Conservation (phyloP, 2,113 vertebrate genomes). For the Eptesicus fuscus region DNA sequence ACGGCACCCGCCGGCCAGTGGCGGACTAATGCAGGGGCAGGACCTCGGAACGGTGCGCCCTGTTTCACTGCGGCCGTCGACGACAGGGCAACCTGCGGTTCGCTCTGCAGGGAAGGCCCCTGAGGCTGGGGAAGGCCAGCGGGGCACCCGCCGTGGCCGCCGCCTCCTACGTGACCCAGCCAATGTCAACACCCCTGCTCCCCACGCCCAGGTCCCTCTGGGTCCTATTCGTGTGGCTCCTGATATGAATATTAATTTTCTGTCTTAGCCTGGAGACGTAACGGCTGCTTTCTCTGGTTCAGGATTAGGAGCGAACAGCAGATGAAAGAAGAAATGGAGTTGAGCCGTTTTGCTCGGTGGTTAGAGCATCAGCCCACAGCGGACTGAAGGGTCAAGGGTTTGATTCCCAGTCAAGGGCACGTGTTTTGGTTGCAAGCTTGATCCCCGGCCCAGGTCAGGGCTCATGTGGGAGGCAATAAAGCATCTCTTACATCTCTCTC, state of each 20-base stretch:
- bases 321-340: not conserved
- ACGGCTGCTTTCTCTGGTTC: not conserved
- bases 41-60: not conserved
- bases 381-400: no score
- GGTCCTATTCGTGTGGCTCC: no score
- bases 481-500: no score
- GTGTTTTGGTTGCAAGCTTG: no score
- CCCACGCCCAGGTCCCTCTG: accelerated
- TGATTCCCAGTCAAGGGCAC: no score
- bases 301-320: not conserved
- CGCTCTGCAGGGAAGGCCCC: accelerated
- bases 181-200: not conserved
- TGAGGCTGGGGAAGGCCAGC: not conserved
- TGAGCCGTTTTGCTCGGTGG: no score
- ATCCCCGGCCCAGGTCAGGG: no score
- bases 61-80: not conserved
- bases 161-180: not conserved
- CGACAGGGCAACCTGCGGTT: no score
- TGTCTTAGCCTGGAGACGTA: not conserved
- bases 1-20: not conserved
- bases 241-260: accelerated
- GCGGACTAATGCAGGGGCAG: not conserved
- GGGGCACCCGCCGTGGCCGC: accelerated
- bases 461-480: no score
- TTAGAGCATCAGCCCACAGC: no score